Percentiles rank a stretch among this genome's conserved stretches.
phyloP scores from a whole-genome alignment of 2,888 invertebrate genomes.

The Entomobrya multifasciata region DNA sequence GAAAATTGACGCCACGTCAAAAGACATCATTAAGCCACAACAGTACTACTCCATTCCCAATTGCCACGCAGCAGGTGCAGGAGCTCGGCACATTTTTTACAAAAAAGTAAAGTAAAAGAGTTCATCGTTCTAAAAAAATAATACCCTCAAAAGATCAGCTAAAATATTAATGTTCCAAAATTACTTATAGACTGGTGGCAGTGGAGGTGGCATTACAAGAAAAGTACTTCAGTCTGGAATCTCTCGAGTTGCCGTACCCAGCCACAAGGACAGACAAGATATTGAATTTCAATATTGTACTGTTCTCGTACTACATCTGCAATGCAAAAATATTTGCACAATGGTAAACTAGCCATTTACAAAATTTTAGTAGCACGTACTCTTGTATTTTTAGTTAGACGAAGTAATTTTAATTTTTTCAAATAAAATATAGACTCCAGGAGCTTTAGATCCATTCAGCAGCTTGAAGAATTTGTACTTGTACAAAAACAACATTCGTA shows the following conservation, averaged over 20 bases:
- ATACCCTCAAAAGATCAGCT: no score
- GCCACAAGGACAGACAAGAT: slow-evolving; percentile 57
- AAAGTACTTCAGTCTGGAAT: slow-evolving; percentile 73
- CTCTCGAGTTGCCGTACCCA: slow-evolving; percentile 70
- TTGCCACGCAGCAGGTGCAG: neutral
- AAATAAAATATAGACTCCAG: slow-evolving; percentile 59
- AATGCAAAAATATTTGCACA: slow-evolving; percentile 84
- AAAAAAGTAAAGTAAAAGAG: no score
- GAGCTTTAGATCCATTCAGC: slow-evolving; percentile 80
- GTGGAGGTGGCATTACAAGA: slow-evolving; percentile 60
- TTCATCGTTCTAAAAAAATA: no score
- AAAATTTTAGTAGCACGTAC: neutral
- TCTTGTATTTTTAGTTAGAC: no score
- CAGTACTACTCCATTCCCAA: slow-evolving; percentile 20
- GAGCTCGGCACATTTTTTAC: slow-evolving; percentile 18
- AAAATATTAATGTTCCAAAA: no score
- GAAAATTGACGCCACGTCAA: neutral
- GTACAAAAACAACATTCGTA: slow-evolving; percentile 88
- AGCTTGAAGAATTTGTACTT: slow-evolving; percentile 85
- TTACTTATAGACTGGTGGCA: neutral
- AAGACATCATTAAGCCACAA: neutral
- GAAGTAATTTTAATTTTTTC: neutral
- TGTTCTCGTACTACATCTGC: slow-evolving; percentile 83
- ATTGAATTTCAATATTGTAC: slow-evolving; percentile 79
- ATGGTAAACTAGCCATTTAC: slow-evolving; percentile 82